Base-by-base conservation (phyloP, 2,113 vertebrate genomes). In the Hippocampus mohnikei region DNA sequence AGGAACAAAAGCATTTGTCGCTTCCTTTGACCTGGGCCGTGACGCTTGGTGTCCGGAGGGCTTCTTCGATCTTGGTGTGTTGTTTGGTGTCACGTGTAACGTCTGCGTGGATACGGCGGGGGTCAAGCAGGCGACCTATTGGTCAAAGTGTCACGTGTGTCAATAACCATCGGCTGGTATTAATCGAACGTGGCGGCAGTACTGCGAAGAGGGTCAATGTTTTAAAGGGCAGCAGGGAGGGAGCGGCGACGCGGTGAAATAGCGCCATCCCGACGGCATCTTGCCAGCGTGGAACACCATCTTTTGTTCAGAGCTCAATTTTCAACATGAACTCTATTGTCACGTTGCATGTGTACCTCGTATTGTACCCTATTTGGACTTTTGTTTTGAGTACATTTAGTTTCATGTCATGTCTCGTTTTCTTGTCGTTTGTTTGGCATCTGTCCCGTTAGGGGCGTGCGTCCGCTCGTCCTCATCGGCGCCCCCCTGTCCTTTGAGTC, bases 51-150 rank as follows among this genome's bases (percentile, higher is more conserved):
- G 82, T 89, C 87, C 80, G 69, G 70, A 70, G 13, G 50, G 72
- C 59, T 90, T 89, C 88, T 90, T 89, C 89, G 86, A 89, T 87
- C 85, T 61, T 59, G 4, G 44, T 25, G 80, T 41, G 10, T 42
- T 27, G 7, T 25, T 33, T 15, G 16, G 58, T 29, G 15, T 60
- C 20, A 40, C 15, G 61, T 13, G 61, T 21, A 18, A 37, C 33
- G 33, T 37, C 33, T 58, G 1, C 2, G 50, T 53, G 50, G 3
- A 37, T 37, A 20, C 7, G 37, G 81, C 15, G 73, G 75, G 89
- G 89, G 86, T 91, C 87, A 89, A 82, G 76, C 87, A 78, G 89
- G 83, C 80, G 86, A 91, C 89, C 88, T 91, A 91, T 91, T 73
- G 90, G 90, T 90, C 80, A 89, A 90, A 90, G 88, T 87, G 88